Conservation (phyloP, 2,888 invertebrate genomes). For the Megaustenia siamemsis region DNA sequence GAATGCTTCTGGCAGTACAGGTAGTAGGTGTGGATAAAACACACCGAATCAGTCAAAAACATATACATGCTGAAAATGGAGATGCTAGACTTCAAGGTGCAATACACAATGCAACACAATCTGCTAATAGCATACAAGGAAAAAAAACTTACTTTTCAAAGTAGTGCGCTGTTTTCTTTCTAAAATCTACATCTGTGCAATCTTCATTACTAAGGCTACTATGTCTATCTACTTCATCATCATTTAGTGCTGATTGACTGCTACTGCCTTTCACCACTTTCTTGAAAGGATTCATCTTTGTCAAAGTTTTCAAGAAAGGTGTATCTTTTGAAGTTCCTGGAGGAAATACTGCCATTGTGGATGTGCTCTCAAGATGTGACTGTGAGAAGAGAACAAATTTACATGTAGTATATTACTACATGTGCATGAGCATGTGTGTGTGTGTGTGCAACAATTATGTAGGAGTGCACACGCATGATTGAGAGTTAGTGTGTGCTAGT, state of each 20-base stretch:
- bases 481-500: no score
- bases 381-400: not conserved
- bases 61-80: no score
- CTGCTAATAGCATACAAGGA: no score
- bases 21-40: no score
- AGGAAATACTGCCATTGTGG: not conserved
- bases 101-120: no score
- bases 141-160: constrained; percentile 47
- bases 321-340: constrained; percentile 14
- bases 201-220: constrained; percentile 45
- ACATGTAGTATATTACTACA: no score
- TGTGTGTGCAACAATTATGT: no score
- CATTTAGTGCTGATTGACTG: constrained; percentile 25
- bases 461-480: no score
- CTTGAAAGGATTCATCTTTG: constrained; percentile 49
- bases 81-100: no score
- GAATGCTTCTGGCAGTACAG: no score
- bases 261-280: constrained; percentile 31
- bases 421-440: no score
- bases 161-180: constrained; percentile 24
- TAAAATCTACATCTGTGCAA: constrained; percentile 18
- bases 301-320: constrained; percentile 30
- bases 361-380: constrained; percentile 7
- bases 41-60: no score
- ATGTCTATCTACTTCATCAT: constrained; percentile 39